Evolutionary conservation across 1,140 invertebrate genomes (phyloP).

Genomic region (Drosophila sucinea): DNA sequence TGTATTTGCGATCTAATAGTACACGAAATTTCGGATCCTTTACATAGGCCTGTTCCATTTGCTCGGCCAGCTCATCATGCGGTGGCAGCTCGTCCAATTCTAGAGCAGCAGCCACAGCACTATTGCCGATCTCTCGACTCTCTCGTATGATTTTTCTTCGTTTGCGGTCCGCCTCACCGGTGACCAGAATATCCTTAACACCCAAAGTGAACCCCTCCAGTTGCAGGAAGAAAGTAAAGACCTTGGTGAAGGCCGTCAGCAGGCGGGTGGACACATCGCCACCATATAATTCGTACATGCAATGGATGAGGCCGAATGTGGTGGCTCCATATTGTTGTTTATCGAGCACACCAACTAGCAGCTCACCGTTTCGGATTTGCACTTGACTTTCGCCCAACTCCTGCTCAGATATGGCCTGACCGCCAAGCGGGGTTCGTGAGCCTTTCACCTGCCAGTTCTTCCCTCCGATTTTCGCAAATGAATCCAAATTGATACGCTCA

Average conservation of each 20-base stretch:
- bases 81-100: constrained; percentile 84
- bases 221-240: constrained; percentile 96
- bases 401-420: constrained; percentile 85
- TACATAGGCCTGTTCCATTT: constrained; percentile 89
- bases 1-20: constrained; percentile 93
- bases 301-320: constrained; percentile 95
- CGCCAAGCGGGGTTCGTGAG: constrained; percentile 86
- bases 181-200: constrained; percentile 96
- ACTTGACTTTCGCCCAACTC: constrained; percentile 95
- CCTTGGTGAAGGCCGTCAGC: constrained; percentile 94
- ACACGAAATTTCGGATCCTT: constrained; percentile 90
- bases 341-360: constrained; percentile 97
- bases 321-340: constrained; percentile 98
- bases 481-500: constrained; percentile 89
- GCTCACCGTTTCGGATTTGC: constrained; percentile 93
- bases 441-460: constrained; percentile 88
- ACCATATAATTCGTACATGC: constrained; percentile 97
- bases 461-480: constrained; percentile 92
- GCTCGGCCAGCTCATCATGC: constrained; percentile 86
- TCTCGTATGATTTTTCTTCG: constrained; percentile 89
- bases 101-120: constrained; percentile 89
- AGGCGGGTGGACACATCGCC: constrained; percentile 91
- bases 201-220: constrained; percentile 96
- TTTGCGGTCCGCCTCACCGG: constrained; percentile 88
- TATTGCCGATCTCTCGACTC: constrained; percentile 85